Percentiles rank a stretch among this genome's conserved stretches.
phyloP scores from a whole-genome alignment of 2,888 invertebrate genomes.

The Idaea aversata region DNA sequence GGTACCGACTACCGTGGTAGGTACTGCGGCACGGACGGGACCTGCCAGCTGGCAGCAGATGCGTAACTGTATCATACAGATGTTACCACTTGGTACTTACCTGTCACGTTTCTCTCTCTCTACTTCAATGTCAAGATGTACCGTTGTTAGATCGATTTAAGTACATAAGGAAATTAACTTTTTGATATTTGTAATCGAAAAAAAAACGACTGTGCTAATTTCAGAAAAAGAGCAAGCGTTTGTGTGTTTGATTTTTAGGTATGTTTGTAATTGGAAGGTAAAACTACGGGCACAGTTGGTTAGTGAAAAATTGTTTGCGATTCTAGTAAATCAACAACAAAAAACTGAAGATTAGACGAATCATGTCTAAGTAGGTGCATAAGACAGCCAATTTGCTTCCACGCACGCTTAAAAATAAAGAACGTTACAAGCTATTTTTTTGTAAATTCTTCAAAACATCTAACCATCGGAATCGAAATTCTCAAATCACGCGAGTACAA shows the following conservation, averaged over 20 bases:
- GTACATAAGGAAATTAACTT: too few relatives aligned
- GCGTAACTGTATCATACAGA: slow-evolving; percentile 21
- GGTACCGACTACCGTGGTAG: slow-evolving; percentile 1
- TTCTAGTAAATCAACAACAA: background rate
- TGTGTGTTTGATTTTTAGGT: too few relatives aligned
- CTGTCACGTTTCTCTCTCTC: background rate
- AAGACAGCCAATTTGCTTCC: background rate
- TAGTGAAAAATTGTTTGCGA: background rate
- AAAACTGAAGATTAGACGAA: background rate
- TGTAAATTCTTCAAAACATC: background rate
- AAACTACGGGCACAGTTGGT: too few relatives aligned
- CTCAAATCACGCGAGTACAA: background rate
- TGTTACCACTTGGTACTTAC: slow-evolving; percentile 5
- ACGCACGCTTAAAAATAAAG: background rate
- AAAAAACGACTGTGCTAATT: too few relatives aligned
- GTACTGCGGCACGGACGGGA: slow-evolving; percentile 12
- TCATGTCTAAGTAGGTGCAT: background rate
- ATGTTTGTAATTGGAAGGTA: too few relatives aligned
- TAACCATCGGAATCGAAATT: background rate
- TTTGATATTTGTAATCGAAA: too few relatives aligned
- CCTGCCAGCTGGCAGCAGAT: slow-evolving; percentile 24
- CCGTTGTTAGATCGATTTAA: background rate
- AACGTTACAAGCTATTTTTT: background rate
- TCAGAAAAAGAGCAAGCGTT: too few relatives aligned
- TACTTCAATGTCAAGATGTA: background rate